Percentiles rank a stretch among this genome's conserved stretches.
Evolutionary conservation across 2,888 invertebrate species (phyloP).

Genomic region (Parasteatoda lunata): DNA sequence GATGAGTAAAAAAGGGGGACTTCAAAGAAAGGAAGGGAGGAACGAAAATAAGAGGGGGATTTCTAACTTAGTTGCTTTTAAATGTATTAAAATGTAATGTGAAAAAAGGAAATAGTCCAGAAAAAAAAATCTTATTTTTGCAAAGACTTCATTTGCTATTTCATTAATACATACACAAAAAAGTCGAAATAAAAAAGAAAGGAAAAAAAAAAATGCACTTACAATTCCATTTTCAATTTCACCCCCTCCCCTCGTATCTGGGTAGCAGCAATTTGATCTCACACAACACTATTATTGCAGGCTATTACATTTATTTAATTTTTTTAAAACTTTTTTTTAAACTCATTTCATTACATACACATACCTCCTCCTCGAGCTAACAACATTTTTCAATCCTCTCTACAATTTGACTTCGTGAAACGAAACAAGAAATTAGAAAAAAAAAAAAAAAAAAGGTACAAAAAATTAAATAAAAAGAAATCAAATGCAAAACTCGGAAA

Average conservation of each 20-base stretch:
- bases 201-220: constrained; percentile 49
- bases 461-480: constrained; percentile 11
- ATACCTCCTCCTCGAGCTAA: constrained; percentile 55
- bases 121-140: constrained; percentile 55
- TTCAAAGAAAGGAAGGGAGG: constrained; percentile 9
- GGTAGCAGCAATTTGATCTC: constrained; percentile 65
- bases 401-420: constrained; percentile 57
- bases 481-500: constrained; percentile 29
- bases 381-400: constrained; percentile 50
- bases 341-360: constrained; percentile 54
- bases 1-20: constrained; percentile 21
- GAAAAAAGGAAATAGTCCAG: constrained; percentile 23
- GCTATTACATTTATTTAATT: constrained; percentile 53
- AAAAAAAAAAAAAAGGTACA: constrained; percentile 11
- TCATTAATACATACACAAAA: constrained; percentile 48
- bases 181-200: constrained; percentile 10
- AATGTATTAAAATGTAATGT: constrained; percentile 67
- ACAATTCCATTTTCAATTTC: constrained; percentile 62
- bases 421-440: constrained; percentile 59
- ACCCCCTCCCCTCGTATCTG: constrained; percentile 14
- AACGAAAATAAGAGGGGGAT: neutral
- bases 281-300: constrained; percentile 67
- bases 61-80: constrained; percentile 62
- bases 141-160: constrained; percentile 63
- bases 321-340: constrained; percentile 11